These are phyloP conservation scores for Hyperoodon ampullatus DNA, from an alignment of 2,113 vertebrate species.

Conservation along the genomic window DNA sequence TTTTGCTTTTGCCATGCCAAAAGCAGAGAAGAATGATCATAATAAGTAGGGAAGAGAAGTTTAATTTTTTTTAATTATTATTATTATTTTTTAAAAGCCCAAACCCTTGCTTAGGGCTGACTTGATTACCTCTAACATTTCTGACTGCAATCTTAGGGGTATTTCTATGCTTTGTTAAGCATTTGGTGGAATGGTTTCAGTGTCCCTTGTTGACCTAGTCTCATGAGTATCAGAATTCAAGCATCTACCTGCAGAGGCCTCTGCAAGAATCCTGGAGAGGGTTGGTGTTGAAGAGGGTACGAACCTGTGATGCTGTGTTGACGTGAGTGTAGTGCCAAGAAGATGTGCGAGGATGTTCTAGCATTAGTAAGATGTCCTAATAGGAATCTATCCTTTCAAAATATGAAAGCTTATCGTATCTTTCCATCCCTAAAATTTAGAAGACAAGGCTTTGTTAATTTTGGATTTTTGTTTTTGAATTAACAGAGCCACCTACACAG, in stretches of 20 bases:
- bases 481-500: neutral
- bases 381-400: neutral
- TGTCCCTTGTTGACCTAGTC: neutral
- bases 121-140: neutral
- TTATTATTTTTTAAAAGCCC: neutral
- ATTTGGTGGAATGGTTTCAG: neutral
- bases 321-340: neutral
- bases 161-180: neutral
- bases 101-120: neutral
- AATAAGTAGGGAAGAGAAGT: conserved; percentile 1
- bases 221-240: neutral
- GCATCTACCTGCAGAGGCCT: neutral
- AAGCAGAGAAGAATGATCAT: neutral
- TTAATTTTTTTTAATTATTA: neutral
- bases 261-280: neutral
- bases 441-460: neutral
- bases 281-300: neutral
- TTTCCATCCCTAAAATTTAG: neutral
- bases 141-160: neutral
- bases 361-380: neutral
- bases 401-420: neutral
- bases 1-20: conserved; percentile 5
- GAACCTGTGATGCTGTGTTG: neutral
- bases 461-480: neutral
- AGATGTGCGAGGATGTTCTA: neutral